Base-by-base conservation (phyloP, 2,113 vertebrate species). In the Rafetus swinhoei region DNA sequence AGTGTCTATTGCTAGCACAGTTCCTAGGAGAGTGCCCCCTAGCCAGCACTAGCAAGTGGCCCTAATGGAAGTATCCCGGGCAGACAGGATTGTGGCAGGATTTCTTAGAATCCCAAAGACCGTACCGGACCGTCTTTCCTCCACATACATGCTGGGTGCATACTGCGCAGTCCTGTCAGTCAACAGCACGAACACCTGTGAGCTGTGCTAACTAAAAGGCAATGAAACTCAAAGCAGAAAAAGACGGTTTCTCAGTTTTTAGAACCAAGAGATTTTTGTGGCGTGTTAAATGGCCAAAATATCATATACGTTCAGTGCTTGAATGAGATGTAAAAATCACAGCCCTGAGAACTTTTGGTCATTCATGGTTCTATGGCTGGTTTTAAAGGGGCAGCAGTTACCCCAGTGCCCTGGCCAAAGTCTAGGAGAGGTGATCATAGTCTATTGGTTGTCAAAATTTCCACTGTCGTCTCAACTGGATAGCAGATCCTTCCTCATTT, bases 351-450 rank as follows among this genome's bases (percentile, higher is more conserved):
- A 12, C 56, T 79, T 52, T 57, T 39, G 60, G 29, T 15, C 4
- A 50, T 77, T 50, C 74, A 77, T 14, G 24, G 39, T 14, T 50
- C 74, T 50, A 25, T 77, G 74, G 39, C 74, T 77, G 6, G 24
- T 76, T 76, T 45, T 76, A 76, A 13, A 39, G 22, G 22, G 22
- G 1, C 11, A 76, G 77, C 1, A 2, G 25, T 59, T 45, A 77
- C 13, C 10, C 39, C 39, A 22, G 45, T 14, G 12, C 39, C 19
- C 50, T 0, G 1, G 6, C 16, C 25, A 4, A 1, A 62, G 25
- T 57, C 9, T 60, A 92, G 77, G 55, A 50, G 10, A 24, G 35
- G 21, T 69, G 50, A 69, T 54, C n/a, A 35, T 15, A 55, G 11
- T 84, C 29, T 53, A 21, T 5, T 8, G 52, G 9, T n/a, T 72